Conservation (phyloP, 2,797 vertebrate species). For the Cichlasoma orientale region DNA sequence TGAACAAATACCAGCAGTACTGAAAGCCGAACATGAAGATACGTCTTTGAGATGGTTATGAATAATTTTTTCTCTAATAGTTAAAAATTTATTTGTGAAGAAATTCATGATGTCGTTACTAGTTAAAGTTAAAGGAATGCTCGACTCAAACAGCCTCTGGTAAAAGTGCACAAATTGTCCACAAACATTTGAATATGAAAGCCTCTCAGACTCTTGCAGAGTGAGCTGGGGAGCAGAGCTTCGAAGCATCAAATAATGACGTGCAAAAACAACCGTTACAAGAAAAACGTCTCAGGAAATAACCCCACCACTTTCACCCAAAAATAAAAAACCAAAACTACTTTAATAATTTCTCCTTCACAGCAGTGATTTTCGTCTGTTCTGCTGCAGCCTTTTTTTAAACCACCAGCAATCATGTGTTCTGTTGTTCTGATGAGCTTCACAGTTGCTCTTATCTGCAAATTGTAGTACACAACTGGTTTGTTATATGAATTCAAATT, state of each 20-base stretch:
- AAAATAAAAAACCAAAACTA: not conserved
- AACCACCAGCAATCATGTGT: not conserved
- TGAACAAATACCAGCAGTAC: too few species aligned
- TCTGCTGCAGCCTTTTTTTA: not conserved
- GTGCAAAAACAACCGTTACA: not conserved
- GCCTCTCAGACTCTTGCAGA: not conserved
- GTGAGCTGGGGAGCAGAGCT: not conserved
- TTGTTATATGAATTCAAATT: not conserved
- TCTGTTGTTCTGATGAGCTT: not conserved
- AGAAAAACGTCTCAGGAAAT: not conserved
- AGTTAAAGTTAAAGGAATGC: too few species aligned
- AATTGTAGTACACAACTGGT: not conserved
- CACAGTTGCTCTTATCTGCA: not conserved
- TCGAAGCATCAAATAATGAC: not conserved
- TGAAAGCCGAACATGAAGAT: too few species aligned
- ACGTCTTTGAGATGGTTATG: too few species aligned
- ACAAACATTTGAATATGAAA: not conserved
- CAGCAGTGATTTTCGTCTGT: not conserved
- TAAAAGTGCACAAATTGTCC: not conserved
- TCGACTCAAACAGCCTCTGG: not conserved
- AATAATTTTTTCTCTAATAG: too few species aligned
- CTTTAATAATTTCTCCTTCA: not conserved
- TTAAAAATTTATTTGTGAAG: not conserved
- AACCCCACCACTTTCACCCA: not conserved
- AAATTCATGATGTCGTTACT: too few species aligned